Evolutionary conservation across 2,797 vertebrate species (phyloP).

Genomic region (Chiroxiphia lanceolata): DNA sequence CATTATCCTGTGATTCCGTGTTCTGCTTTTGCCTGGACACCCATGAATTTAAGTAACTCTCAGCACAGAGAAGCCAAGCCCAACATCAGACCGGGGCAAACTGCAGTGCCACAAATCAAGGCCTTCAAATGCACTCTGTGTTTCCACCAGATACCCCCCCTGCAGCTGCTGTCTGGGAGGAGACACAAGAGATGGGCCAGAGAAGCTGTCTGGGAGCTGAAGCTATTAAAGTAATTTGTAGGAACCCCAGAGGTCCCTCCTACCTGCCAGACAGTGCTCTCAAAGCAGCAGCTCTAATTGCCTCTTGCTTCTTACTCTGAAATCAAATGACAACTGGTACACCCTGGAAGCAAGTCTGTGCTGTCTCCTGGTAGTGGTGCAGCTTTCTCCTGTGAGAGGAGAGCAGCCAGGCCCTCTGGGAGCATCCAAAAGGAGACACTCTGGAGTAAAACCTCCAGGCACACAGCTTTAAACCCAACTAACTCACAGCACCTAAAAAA

Average conservation of each 20-base stretch:
- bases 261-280: not conserved
- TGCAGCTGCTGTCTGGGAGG: not conserved
- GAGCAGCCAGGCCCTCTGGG: not conserved
- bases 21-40: not conserved
- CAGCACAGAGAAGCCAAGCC: not conserved
- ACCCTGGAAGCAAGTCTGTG: not conserved
- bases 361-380: not conserved
- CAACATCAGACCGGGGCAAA: not conserved
- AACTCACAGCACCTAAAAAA: not conserved
- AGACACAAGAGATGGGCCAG: not conserved
- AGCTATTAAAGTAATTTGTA: not conserved
- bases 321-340: not conserved
- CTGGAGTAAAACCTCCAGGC: not conserved
- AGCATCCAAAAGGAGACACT: not conserved
- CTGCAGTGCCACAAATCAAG: not conserved
- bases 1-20: not conserved
- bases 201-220: not conserved
- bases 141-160: not conserved
- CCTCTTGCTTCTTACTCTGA: not conserved
- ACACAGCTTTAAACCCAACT: not conserved
- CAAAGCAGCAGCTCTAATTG: not conserved
- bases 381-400: fast-evolving
- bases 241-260: not conserved
- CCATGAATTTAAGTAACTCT: not conserved
- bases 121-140: not conserved